Percentiles rank a stretch among this genome's conserved stretches.
These are phyloP conservation scores for Lepidurus apus DNA, from an alignment of 1,140 invertebrate species.

Conservation along the genomic window DNA sequence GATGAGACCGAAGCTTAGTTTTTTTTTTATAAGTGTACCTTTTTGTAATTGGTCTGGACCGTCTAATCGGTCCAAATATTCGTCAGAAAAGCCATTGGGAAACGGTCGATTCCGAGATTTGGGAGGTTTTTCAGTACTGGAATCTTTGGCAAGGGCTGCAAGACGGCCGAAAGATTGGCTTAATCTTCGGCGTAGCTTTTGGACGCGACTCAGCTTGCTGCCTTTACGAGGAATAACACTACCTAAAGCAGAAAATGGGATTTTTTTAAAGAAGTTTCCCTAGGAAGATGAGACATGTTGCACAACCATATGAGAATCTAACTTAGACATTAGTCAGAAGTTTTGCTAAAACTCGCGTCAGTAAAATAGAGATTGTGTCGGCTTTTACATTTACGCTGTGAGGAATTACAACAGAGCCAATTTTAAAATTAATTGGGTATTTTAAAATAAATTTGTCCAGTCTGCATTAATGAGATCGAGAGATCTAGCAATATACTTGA, in stretches of 20 bases:
- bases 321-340: no score
- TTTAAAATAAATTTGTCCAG: no score
- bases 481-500: no score
- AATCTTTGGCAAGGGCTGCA: constrained; percentile 12
- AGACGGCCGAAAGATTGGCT: constrained; percentile 32
- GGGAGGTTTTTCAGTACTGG: background rate
- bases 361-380: no score
- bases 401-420: no score
- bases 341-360: no score
- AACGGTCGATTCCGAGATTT: constrained; percentile 13
- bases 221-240: constrained; percentile 8
- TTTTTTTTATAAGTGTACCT: background rate
- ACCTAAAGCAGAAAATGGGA: background rate
- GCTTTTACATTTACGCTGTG: no score
- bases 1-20: background rate
- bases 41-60: background rate
- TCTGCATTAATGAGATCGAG: no score
- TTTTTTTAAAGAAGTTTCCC: background rate
- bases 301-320: no score
- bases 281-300: no score
- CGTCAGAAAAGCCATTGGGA: constrained; percentile 29
- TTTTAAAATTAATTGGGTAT: no score
- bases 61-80: constrained; percentile 32
- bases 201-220: constrained; percentile 29
- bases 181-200: constrained; percentile 22